Evolutionary conservation across 2,113 vertebrate species (phyloP).

Genomic region (Perca schrenkii): DNA sequence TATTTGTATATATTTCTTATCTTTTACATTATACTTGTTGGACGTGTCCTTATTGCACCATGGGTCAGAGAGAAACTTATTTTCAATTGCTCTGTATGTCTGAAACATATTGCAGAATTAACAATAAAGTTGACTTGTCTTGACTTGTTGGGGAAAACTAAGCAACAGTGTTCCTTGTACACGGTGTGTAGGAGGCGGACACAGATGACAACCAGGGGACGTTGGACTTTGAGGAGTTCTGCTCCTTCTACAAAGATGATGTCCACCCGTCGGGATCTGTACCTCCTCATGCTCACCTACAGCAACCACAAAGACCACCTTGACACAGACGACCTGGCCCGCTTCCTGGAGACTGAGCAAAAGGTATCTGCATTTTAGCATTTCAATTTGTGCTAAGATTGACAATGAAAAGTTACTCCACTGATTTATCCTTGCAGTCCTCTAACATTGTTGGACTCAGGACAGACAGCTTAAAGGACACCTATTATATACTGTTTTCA

Average conservation of each 20-base stretch:
- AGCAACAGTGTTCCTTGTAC: not conserved
- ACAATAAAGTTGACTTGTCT: too few relatives aligned
- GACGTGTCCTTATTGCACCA: too few relatives aligned
- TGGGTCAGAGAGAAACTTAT: too few relatives aligned
- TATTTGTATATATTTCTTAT: too few relatives aligned
- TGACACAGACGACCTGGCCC: conserved; percentile 86
- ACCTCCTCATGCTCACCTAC: conserved; percentile 97
- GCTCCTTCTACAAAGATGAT: conserved; percentile 99
- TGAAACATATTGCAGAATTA: too few relatives aligned
- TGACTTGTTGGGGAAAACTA: not conserved
- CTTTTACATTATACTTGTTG: too few relatives aligned
- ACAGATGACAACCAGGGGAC: conserved; percentile 96
- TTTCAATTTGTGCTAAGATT: not conserved
- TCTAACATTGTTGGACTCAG: not conserved
- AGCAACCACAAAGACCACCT: conserved; percentile 97
- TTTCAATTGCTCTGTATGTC: too few relatives aligned
- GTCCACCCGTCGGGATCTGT: conserved; percentile 95
- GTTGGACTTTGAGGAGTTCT: conserved; percentile 96
- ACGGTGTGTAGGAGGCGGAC: conserved; percentile 90
- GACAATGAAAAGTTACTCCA: not conserved
- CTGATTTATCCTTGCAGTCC: not conserved
- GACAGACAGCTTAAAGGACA: too few relatives aligned
- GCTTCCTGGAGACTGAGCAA: conserved; percentile 93
- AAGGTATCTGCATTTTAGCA: conserved; percentile 84
- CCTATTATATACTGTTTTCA: too few relatives aligned